These are phyloP conservation scores for Ascidia mentula DNA, from an alignment of 23 tunicate genomes.

Conservation along the genomic window DNA sequence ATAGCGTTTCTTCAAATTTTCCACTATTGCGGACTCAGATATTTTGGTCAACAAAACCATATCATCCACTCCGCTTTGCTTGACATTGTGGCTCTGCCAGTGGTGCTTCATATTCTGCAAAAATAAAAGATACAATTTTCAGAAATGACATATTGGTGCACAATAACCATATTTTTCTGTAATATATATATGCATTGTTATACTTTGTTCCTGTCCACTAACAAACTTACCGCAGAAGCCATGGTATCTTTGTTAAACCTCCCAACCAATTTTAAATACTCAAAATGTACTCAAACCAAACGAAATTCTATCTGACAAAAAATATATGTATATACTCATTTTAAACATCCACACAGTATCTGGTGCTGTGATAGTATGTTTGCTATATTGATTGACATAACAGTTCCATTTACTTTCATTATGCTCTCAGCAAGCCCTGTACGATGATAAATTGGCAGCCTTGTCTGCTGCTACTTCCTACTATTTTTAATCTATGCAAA, in stretches of 20 bases:
- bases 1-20: conserved; percentile 93
- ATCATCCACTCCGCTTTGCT: conserved; percentile 96
- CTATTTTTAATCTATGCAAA: not conserved
- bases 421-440: not conserved
- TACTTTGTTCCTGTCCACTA: too few species aligned
- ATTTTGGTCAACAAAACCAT: conserved; percentile 93
- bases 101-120: conserved; percentile 80
- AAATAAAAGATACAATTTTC: not conserved
- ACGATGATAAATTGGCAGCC: not conserved
- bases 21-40: conserved; percentile 77
- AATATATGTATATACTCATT: not conserved
- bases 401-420: not conserved
- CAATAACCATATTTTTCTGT: too few species aligned
- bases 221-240: conserved; percentile 11
- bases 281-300: not conserved
- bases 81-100: conserved; percentile 99
- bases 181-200: too few species aligned
- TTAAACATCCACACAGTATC: not conserved
- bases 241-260: not conserved
- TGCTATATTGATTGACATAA: too few species aligned
- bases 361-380: too few species aligned
- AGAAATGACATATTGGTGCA: not conserved
- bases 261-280: too few species aligned
- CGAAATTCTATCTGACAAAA: not conserved
- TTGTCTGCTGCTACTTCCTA: not conserved